Evolutionary conservation across 2,113 vertebrate species (phyloP).

Genomic region (Columba janthina): DNA sequence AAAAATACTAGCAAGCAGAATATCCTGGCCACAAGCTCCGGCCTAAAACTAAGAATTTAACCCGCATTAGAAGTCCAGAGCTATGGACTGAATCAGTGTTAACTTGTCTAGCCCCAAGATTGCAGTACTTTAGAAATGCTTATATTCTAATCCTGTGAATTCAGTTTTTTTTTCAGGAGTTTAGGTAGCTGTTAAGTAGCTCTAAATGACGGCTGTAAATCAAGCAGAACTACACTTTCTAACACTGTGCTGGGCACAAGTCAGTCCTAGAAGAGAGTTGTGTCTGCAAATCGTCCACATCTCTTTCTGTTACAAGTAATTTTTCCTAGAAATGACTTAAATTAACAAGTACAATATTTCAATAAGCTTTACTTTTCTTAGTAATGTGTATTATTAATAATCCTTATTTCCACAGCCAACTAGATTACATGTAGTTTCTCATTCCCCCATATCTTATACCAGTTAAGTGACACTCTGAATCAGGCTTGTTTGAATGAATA

Average conservation of each 20-base stretch:
- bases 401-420: not conserved
- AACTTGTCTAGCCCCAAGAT: not conserved
- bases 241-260: not conserved
- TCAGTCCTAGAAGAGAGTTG: not conserved
- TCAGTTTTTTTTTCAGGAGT: not conserved
- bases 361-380: not conserved
- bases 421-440: conserved; percentile 15
- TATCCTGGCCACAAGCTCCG: not conserved
- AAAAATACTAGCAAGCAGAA: not conserved
- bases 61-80: not conserved
- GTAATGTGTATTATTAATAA: not conserved
- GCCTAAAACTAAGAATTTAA: not conserved
- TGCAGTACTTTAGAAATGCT: not conserved
- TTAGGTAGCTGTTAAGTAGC: not conserved
- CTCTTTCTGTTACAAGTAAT: not conserved
- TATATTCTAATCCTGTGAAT: not conserved
- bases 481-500: not conserved
- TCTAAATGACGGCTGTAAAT: not conserved
- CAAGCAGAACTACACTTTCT: not conserved
- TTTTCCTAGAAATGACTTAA: not conserved
- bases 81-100: not conserved
- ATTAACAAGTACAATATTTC: not conserved
- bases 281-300: not conserved
- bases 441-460: not conserved
- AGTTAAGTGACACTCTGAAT: conserved; percentile 10